Percentiles rank a stretch among this genome's conserved stretches.
Evolutionary conservation across 2,797 vertebrate genomes (phyloP).

Genomic region (Galago senegalensis): DNA sequence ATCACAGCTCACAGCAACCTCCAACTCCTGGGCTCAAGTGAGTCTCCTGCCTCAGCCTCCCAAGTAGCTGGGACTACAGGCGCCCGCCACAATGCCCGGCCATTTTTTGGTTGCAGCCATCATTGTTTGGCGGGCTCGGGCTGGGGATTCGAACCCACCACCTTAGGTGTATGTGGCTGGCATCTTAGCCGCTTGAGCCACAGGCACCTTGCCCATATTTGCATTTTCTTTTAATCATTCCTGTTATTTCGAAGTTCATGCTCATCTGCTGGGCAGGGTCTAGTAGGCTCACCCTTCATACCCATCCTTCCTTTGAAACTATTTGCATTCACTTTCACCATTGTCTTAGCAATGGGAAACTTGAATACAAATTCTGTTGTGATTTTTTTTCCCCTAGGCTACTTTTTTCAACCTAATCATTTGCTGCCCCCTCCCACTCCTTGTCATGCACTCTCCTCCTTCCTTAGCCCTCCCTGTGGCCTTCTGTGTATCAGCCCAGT

Average conservation of each 20-base stretch:
- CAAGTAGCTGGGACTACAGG: too few species aligned
- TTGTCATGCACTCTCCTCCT: background rate
- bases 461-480: background rate
- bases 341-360: background rate
- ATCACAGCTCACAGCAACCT: too few species aligned
- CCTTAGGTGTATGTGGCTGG: too few species aligned
- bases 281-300: background rate
- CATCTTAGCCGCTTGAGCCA: too few species aligned
- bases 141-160: too few species aligned
- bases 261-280: background rate
- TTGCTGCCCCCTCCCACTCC: accelerated
- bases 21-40: too few species aligned
- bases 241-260: background rate
- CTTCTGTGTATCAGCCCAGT: background rate
- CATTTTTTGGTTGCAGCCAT: too few species aligned
- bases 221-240: background rate
- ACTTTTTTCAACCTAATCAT: background rate
- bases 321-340: background rate
- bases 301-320: background rate
- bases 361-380: background rate
- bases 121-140: too few species aligned
- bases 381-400: background rate
- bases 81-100: too few species aligned
- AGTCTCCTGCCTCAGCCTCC: too few species aligned
- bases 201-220: background rate